Conservation (phyloP, 2,797 vertebrate species). For the Sitta carolinensis region DNA sequence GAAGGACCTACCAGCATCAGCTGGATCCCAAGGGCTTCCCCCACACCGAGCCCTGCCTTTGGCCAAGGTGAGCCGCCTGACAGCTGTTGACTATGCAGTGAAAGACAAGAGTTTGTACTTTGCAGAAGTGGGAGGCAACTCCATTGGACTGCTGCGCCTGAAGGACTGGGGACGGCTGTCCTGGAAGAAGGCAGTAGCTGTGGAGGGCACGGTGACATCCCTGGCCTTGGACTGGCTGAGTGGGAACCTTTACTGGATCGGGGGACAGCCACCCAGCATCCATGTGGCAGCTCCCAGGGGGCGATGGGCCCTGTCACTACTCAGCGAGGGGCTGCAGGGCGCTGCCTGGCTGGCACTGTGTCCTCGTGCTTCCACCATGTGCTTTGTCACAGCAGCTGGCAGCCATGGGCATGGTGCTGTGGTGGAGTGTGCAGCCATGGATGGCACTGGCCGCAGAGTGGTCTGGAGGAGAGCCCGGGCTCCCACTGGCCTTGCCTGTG, state of each 20-base stretch:
- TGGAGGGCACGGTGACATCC: constrained; percentile 71
- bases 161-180: constrained; percentile 67
- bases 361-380: constrained; percentile 80
- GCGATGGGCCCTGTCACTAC: constrained; percentile 70
- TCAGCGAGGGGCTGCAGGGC: constrained; percentile 69
- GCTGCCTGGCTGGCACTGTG: constrained; percentile 81
- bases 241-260: constrained; percentile 89
- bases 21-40: constrained; percentile 75
- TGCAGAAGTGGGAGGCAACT: constrained; percentile 71
- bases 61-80: constrained; percentile 72
- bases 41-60: constrained; percentile 70
- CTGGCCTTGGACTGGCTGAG: constrained; percentile 91
- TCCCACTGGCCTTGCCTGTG: constrained; percentile 82
- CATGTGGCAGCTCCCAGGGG: constrained; percentile 74
- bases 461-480: constrained; percentile 80
- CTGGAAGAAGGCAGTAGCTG: constrained; percentile 71
- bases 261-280: constrained; percentile 70
- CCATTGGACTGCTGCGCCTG: constrained; percentile 78
- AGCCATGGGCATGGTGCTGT: background rate
- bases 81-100: constrained; percentile 76
- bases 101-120: constrained; percentile 79
- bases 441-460: constrained; percentile 75
- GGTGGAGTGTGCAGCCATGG: constrained; percentile 87
- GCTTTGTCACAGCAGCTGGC: constrained; percentile 75
- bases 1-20: constrained; percentile 66